Percentiles rank a stretch among this genome's conserved stretches.
Conservation (phyloP, 1,140 invertebrate genomes). For the Listronotus bonariensis region DNA sequence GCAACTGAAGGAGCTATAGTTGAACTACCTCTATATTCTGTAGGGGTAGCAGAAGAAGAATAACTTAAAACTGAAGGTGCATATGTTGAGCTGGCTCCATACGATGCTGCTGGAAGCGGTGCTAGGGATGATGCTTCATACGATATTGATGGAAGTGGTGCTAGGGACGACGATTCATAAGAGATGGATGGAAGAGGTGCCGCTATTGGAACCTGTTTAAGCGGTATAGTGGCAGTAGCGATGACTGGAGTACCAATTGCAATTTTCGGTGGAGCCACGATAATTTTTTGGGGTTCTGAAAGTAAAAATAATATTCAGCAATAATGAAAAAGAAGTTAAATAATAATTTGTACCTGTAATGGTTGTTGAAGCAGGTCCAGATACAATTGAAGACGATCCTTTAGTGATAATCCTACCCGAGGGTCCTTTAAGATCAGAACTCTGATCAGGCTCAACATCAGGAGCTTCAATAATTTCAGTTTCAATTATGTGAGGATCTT, state of each 20-base stretch:
- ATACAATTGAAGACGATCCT: constrained; percentile 46
- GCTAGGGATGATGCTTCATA: constrained; percentile 13
- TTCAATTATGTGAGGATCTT: constrained; percentile 43
- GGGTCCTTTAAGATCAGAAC: constrained; percentile 46
- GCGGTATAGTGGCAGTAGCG: constrained; percentile 10
- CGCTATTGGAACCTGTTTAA: constrained; percentile 9
- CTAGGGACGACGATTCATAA: neutral
- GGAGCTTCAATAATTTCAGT: constrained; percentile 43
- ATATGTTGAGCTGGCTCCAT: neutral
- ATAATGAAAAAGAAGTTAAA: constrained; percentile 2
- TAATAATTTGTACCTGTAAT: constrained; percentile 41
- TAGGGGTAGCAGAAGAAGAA: neutral
- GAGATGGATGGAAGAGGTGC: neutral
- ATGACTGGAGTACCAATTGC: constrained; percentile 18
- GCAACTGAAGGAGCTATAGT: no score
- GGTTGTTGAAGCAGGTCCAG: constrained; percentile 50
- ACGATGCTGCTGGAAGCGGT: neutral
- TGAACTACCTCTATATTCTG: no score
- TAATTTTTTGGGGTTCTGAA: constrained; percentile 38
- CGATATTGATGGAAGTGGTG: constrained; percentile 7
- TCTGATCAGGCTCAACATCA: constrained; percentile 41
- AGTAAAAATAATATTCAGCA: neutral
- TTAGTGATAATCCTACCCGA: constrained; percentile 49
- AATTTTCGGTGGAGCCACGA: constrained; percentile 33
- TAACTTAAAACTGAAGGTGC: neutral